Evolutionary conservation across 2,113 vertebrate genomes (phyloP).

Genomic region (Bagarius yarrelli): DNA sequence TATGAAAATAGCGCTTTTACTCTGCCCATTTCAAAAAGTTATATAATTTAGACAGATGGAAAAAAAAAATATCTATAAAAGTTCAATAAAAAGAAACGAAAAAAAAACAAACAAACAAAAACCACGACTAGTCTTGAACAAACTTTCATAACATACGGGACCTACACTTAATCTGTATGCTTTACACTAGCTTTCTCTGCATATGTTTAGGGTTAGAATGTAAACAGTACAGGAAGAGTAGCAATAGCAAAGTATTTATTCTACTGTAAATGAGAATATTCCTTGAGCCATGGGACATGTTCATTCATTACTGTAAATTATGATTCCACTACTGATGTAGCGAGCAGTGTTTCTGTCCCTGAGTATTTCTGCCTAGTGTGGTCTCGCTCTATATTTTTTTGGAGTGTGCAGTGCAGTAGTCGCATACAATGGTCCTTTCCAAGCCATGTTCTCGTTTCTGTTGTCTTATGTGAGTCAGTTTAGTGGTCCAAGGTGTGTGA

Average conservation of each 20-base stretch:
- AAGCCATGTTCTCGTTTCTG: slow-evolving; percentile 86
- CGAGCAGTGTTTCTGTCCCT: slow-evolving; percentile 90
- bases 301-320: slow-evolving; percentile 98
- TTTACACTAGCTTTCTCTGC: slow-evolving; percentile 97
- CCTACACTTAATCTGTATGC: slow-evolving; percentile 98
- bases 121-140: slow-evolving; percentile 98
- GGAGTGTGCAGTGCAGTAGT: slow-evolving; percentile 88
- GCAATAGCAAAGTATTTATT: slow-evolving; percentile 99
- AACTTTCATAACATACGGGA: slow-evolving; percentile 98
- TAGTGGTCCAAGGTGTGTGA: slow-evolving; percentile 91
- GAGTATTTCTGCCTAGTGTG: slow-evolving; percentile 85
- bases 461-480: slow-evolving; percentile 89
- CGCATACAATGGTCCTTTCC: slow-evolving; percentile 81
- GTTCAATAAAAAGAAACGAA: slow-evolving; percentile 61
- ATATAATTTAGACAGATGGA: slow-evolving; percentile 67
- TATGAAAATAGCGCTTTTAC: slow-evolving; percentile 63
- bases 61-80: slow-evolving; percentile 61
- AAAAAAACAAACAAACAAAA: slow-evolving; percentile 62
- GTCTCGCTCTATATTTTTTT: slow-evolving; percentile 70
- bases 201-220: slow-evolving; percentile 96
- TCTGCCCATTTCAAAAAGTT: slow-evolving; percentile 54
- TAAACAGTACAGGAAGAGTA: slow-evolving; percentile 89
- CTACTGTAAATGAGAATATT: slow-evolving; percentile 98
- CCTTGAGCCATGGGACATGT: slow-evolving; percentile 97
- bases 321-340: slow-evolving; percentile 98